Evolutionary conservation across 2,888 invertebrate genomes (phyloP).

Genomic region (Tridacna crocea): DNA sequence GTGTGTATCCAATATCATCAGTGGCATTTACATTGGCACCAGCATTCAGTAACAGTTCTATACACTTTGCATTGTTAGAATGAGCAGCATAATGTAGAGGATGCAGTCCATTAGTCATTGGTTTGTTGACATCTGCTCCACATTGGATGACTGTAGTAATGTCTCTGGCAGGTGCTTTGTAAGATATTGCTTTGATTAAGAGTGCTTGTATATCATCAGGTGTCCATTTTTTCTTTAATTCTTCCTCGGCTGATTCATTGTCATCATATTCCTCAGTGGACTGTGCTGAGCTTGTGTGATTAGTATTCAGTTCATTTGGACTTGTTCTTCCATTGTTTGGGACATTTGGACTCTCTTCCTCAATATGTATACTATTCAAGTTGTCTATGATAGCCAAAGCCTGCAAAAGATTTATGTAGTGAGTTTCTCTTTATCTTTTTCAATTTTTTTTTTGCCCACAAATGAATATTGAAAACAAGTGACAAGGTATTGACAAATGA

Average conservation of each 20-base stretch:
- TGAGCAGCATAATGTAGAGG: constrained; percentile 97
- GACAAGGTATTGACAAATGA: too few species aligned
- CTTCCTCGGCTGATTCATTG: constrained; percentile 9
- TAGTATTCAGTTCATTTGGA: not conserved
- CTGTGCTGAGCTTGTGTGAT: not conserved
- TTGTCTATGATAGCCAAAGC: not conserved
- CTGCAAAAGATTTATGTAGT: not conserved
- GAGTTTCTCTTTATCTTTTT: too few species aligned
- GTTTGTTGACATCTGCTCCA: constrained; percentile 89
- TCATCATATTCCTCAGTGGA: constrained; percentile 8
- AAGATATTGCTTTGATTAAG: constrained; percentile 95
- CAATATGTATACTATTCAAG: constrained; percentile 1
- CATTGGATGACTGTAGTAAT: constrained; percentile 93
- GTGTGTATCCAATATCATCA: constrained; percentile 96
- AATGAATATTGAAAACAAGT: too few species aligned
- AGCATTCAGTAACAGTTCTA: constrained; percentile 91
- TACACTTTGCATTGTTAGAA: constrained; percentile 91
- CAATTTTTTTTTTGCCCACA: too few species aligned
- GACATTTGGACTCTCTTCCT: not conserved
- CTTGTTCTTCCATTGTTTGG: not conserved
- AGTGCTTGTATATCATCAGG: constrained; percentile 47
- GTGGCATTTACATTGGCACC: constrained; percentile 86
- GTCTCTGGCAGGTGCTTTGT: constrained; percentile 94
- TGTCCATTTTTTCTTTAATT: constrained; percentile 30
- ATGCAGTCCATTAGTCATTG: constrained; percentile 93